Percentiles rank a stretch among this genome's conserved stretches.
These are phyloP conservation scores for Gorilla gorilla DNA, from an alignment of 2,113 vertebrate genomes.

Conservation along the genomic window DNA sequence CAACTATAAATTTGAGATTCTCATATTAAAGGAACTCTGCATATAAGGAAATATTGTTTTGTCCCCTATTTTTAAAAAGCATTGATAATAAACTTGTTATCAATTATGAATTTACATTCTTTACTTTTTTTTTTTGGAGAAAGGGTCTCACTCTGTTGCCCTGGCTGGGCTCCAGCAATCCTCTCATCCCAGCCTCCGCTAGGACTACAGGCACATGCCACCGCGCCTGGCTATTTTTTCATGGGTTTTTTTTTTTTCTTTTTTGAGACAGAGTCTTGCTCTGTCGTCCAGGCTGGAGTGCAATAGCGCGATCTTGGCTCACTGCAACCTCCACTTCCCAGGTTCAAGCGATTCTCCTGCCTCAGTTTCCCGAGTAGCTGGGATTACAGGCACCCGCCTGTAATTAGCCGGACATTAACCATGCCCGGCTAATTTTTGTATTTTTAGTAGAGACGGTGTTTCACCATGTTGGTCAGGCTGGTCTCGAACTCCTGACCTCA, in stretches of 20 bases:
- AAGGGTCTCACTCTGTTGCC: neutral
- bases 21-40: neutral
- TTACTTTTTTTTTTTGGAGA: neutral
- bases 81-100: neutral
- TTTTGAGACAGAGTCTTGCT: neutral
- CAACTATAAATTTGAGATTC: neutral
- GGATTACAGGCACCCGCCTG: neutral
- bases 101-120: too few relatives aligned
- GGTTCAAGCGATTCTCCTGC: neutral
- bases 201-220: neutral
- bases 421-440: neutral
- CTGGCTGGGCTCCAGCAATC: neutral
- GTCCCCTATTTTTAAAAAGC: neutral
- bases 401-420: neutral
- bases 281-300: neutral
- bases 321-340: neutral
- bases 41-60: neutral
- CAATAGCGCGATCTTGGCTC: fast-evolving
- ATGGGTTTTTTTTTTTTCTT: neutral
- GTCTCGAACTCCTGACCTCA: neutral
- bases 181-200: neutral
- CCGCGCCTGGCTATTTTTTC: neutral
- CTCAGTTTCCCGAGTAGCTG: neutral
- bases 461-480: neutral
- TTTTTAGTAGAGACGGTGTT: neutral